These are phyloP conservation scores for Gadus chalcogrammus DNA, from an alignment of 2,113 vertebrate species.

Conservation along the genomic window DNA sequence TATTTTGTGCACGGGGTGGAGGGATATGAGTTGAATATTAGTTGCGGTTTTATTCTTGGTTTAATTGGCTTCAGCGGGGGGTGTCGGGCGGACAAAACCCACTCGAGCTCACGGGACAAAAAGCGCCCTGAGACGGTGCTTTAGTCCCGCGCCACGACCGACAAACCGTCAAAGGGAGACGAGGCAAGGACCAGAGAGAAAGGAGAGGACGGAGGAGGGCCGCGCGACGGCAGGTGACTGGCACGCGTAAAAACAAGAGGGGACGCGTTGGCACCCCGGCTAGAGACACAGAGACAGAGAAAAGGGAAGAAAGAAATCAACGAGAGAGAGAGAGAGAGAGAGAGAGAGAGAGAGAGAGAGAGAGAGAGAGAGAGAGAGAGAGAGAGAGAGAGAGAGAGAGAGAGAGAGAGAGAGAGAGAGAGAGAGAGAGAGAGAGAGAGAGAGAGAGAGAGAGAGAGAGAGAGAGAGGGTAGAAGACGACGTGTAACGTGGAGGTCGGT, in stretches of 20 bases:
- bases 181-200: neutral
- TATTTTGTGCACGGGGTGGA: too few species aligned
- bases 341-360: constrained; percentile 6
- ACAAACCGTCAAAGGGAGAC: neutral
- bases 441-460: neutral
- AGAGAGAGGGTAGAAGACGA: too few species aligned
- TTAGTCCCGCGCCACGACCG: too few species aligned
- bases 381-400: neutral
- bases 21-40: too few species aligned
- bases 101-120: constrained; percentile 70
- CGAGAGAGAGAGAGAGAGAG: neutral
- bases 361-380: neutral
- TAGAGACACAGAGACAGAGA: neutral
- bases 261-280: neutral
- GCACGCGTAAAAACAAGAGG: constrained; percentile 84
- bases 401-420: neutral
- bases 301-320: neutral
- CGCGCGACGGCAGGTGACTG: constrained; percentile 81
- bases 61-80: too few species aligned
- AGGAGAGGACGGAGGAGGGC: constrained; percentile 26
- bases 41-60: too few species aligned
- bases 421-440: neutral
- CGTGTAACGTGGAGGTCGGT: too few species aligned
- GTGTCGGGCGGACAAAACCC: constrained; percentile 57
- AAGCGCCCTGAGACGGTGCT: too few species aligned